Evolutionary conservation across 1,140 invertebrate species (phyloP).

Genomic region (Mamestra configurata): DNA sequence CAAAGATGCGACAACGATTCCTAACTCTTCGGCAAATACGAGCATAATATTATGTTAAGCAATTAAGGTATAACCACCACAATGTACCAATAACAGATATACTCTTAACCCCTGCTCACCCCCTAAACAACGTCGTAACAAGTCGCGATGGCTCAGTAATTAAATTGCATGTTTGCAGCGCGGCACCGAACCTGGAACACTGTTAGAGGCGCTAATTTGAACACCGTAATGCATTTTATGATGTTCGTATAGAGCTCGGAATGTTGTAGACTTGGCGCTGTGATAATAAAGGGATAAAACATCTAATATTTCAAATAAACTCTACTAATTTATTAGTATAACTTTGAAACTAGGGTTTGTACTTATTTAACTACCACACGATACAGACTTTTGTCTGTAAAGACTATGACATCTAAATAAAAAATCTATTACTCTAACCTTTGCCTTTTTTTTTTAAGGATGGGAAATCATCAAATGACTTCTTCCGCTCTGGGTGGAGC

Average conservation of each 20-base stretch:
- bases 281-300: neutral
- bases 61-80: neutral
- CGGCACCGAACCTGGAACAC: conserved; percentile 62
- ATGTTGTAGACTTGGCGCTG: conserved; percentile 54
- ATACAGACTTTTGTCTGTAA: too few species aligned
- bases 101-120: neutral
- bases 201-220: conserved; percentile 70
- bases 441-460: too few species aligned
- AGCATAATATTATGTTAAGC: neutral
- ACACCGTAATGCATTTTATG: conserved; percentile 75
- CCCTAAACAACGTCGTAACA: conserved; percentile 45
- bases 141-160: conserved; percentile 59
- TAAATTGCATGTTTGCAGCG: conserved; percentile 68
- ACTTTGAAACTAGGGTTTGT: too few species aligned
- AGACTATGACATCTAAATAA: too few species aligned
- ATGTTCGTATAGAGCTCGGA: conserved; percentile 54
- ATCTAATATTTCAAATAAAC: too few species aligned
- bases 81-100: neutral
- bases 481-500: too few species aligned
- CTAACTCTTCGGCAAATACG: too few species aligned
- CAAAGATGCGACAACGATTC: too few species aligned
- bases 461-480: too few species aligned
- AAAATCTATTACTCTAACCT: too few species aligned
- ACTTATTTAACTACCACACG: too few species aligned
- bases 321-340: too few species aligned